Base-by-base conservation (phyloP, 64 coral and sea anemone genomes). In the Catalaphyllia jardinei region DNA sequence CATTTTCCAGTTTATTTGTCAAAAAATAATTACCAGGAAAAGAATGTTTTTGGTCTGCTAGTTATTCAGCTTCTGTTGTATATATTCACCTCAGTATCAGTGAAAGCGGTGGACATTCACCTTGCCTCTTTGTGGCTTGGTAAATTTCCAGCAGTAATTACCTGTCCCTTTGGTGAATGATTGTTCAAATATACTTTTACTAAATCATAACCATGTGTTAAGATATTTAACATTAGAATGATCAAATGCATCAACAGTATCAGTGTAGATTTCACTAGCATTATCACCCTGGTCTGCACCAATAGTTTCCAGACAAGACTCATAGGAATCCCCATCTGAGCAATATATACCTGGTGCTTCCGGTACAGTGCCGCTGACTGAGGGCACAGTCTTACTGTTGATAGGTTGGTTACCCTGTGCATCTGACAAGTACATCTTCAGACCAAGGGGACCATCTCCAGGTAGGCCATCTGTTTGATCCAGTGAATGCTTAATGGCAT, bases 401-500 rank as follows among this genome's bases (percentile, higher is more conserved):
- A 69, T 84, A 8, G 62, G 3, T n/a, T 84, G 62, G 62, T 0
- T 16, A 10, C 38, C 64, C 30, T 72, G 39, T 33, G 71, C 24
- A 84, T 91, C 71, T 83, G 89, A 49, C 22, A 78, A n/a, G 60
- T 79, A 64, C 31, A 92, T 76, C 30, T 92, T 73, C 15, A 92
- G 46, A 10, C 90, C 90, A 6, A 92, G 60, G 62, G 90, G 90
- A 54, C 90, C 90, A 60, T 92, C 74, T 24, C 74, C 60, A 5
- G 90, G 90, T 1, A 87, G 57, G 15, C 72, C 83, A 13, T 52
- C 83, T 35, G 90, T 78, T 29, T 77, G 39, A 6, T 29, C 63
- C 20, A 86, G 28, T 17, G 90, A 92, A 79, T 92, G 82, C 17
- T 78, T 76, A 61, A 92, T 85, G 29, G 90, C 90, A 87, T 67